Evolutionary conservation across 2,113 vertebrate genomes (phyloP).

Genomic region (Sturnira hondurensis): DNA sequence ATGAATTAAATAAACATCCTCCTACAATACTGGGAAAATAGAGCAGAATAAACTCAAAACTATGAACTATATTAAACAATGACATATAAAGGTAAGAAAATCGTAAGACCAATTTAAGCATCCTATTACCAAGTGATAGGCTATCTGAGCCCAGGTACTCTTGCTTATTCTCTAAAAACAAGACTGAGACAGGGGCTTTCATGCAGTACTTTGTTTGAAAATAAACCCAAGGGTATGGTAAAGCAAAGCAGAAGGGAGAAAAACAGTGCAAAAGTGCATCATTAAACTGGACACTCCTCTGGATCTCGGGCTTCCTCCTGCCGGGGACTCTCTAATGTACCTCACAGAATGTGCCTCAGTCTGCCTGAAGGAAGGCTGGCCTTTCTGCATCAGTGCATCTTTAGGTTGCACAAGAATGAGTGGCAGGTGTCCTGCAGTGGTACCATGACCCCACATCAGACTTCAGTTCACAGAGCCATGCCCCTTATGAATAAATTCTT

Average conservation of each 20-base stretch:
- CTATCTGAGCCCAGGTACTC: background rate
- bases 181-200: background rate
- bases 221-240: background rate
- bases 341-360: background rate
- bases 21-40: background rate
- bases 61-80: background rate
- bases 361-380: background rate
- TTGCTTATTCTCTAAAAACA: background rate
- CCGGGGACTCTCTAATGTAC: background rate
- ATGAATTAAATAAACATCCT: background rate
- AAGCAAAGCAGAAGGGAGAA: background rate
- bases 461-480: background rate
- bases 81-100: background rate
- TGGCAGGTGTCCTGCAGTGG: background rate
- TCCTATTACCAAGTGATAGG: background rate
- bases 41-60: background rate
- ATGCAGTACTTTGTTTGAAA: background rate
- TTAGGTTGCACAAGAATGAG: background rate
- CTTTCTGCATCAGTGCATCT: background rate
- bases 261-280: background rate
- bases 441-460: background rate
- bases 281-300: background rate
- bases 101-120: background rate
- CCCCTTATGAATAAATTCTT: background rate
- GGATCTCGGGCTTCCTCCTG: background rate